A percentile compares a stretch with the other conserved stretches of the same genome.
phyloP scores from a whole-genome alignment of 2,113 vertebrate genomes.

The Peromyscus polionotus region DNA sequence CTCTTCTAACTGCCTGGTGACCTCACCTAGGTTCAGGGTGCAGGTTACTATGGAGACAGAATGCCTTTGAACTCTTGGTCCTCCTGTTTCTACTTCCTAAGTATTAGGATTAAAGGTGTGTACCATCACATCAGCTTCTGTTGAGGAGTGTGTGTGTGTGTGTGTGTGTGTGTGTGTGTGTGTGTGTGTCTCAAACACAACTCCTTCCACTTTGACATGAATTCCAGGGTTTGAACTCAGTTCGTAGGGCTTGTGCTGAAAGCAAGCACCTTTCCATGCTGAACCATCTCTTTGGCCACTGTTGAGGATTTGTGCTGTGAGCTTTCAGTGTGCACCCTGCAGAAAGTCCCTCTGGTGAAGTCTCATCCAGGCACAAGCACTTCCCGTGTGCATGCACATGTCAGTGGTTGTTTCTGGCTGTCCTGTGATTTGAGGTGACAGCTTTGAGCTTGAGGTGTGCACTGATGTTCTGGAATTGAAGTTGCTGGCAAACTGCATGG shows the following conservation, averaged over 20 bases:
- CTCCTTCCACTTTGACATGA: background rate
- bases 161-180: no score
- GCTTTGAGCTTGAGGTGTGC: background rate
- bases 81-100: background rate
- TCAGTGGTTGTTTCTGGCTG: background rate
- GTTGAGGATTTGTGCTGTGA: background rate
- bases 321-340: background rate
- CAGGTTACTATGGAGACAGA: background rate
- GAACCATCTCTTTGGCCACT: background rate
- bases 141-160: background rate
- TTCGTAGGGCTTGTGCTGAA: background rate
- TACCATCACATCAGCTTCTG: background rate
- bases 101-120: background rate
- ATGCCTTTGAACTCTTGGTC: background rate
- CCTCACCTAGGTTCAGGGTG: background rate
- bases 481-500: fast-evolving
- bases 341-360: background rate
- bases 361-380: background rate
- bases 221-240: background rate
- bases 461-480: background rate
- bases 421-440: background rate
- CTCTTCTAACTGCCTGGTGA: background rate
- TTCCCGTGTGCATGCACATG: background rate
- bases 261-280: background rate
- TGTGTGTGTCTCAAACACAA: background rate